Evolutionary conservation across 2,888 invertebrate genomes (phyloP), one percentile per base, ranked within the genome.

Genomic region (Drosophila subquinaria): DNA sequence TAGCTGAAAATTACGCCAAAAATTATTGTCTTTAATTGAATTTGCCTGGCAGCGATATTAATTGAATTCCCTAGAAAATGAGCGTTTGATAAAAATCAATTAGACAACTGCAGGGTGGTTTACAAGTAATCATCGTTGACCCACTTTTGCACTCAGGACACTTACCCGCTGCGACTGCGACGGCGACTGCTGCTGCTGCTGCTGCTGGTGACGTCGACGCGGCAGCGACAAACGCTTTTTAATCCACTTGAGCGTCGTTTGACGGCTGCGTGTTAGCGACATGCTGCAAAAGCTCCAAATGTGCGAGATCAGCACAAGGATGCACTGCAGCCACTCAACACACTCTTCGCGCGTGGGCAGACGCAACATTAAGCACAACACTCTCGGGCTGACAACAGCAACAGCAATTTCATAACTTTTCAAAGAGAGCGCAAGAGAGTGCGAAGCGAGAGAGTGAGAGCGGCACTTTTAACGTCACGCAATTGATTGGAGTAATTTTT

Each of bases 221-320:
- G 79, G 72, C 52, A 85, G 75, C 67, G 79, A 63, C 59, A 91
- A 80, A 59, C 85, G 89, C 77, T 89, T 82, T 61, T 85, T 89
- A 81, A 92, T 91, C 92, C 92, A 92, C 69, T 92, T 91, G 69
- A 92, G 82, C 66, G 92, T 88, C 73, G 85, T 68, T 66, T 76
- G 80, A 36, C 86, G 89, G 40, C 85, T 82, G 59, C 88, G 89
- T 50, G 82, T 82, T 23, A 92, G 81, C 70, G 91, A 90, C 92
- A 92, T 92, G 64, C 71, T 81, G 67, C 80, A 73, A 55, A 57
- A 78, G 62, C 83, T 83, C 74, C 81, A 91, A 61, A 90, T 67
- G 50, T 89, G 79, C 56, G 89, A 79, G 79, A 92, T 76, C 68
- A 91, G 56, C 75, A 89, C 33, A 52, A 84, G 80, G 81, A 92